A percentile compares a stretch with the other conserved stretches of the same genome.
phyloP scores from a whole-genome alignment of 1,140 invertebrate genomes.

The Eupeodes corollae region DNA sequence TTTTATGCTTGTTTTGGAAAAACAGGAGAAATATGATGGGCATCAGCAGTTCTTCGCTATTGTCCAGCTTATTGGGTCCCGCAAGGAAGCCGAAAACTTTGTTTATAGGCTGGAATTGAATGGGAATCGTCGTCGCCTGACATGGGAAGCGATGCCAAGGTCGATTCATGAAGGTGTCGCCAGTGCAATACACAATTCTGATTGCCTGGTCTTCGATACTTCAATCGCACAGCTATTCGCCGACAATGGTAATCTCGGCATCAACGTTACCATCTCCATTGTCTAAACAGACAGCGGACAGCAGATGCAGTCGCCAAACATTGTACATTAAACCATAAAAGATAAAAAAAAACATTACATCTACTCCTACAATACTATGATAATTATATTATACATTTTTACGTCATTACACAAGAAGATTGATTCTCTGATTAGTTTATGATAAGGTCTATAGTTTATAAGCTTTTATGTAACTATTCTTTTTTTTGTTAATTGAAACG shows the following conservation, averaged over 20 bases:
- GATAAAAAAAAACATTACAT: no score
- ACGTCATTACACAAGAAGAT: no score
- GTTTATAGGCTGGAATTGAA: conserved; percentile 96
- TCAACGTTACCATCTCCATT: conserved; percentile 97
- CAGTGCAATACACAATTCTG: conserved; percentile 94
- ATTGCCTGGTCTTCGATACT: conserved; percentile 98
- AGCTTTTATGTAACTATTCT: no score
- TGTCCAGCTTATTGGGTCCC: conserved; percentile 95
- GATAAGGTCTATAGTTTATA: no score
- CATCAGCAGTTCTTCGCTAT: conserved; percentile 99
- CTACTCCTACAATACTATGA: no score
- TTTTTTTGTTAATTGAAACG: no score
- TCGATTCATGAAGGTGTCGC: conserved; percentile 98
- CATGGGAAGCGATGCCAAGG: conserved; percentile 97
- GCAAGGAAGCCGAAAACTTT: conserved; percentile 98
- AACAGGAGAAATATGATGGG: conserved; percentile 96
- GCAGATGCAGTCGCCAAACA: no score
- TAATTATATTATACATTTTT: no score
- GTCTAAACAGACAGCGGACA: conserved; percentile 39
- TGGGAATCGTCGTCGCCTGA: conserved; percentile 81
- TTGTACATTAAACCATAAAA: no score
- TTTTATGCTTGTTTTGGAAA: conserved; percentile 98
- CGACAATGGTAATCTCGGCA: conserved; percentile 97
- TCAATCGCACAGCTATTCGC: conserved; percentile 96
- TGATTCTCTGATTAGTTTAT: no score